Percentiles rank a stretch among this genome's conserved stretches.
These are phyloP conservation scores for Caradrina clavipalpis DNA, from an alignment of 2,888 invertebrate species.

Conservation along the genomic window DNA sequence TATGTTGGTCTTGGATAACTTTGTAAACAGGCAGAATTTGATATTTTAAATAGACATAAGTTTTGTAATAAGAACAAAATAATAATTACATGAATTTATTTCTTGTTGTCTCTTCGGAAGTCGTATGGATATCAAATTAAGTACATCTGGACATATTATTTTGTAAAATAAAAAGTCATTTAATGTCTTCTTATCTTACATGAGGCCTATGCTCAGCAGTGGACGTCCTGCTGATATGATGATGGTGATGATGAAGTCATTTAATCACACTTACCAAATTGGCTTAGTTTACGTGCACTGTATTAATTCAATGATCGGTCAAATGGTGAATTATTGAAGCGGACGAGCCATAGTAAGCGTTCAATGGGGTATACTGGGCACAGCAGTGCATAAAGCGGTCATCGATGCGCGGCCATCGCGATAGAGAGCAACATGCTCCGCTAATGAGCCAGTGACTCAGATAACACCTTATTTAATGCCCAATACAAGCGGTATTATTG, in stretches of 20 bases:
- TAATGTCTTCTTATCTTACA: too few species aligned
- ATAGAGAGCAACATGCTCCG: constrained; percentile 80
- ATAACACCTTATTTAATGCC: constrained; percentile 76
- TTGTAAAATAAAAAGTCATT: neutral
- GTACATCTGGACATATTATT: neutral
- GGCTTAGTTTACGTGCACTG: constrained; percentile 9
- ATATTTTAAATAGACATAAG: too few species aligned
- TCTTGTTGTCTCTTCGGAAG: neutral
- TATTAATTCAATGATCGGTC: constrained; percentile 43
- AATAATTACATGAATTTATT: neutral
- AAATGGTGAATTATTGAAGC: constrained; percentile 52
- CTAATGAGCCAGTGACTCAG: constrained; percentile 84
- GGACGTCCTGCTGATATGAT: too few species aligned
- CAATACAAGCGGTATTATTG: constrained; percentile 36
- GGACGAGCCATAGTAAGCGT: constrained; percentile 36
- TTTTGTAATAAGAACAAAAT: too few species aligned
- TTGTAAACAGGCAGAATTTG: too few species aligned
- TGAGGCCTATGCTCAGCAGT: too few species aligned
- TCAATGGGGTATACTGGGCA: constrained; percentile 48
- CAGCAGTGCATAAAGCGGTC: constrained; percentile 64
- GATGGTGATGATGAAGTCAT: neutral
- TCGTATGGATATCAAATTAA: too few species aligned
- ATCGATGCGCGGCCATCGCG: constrained; percentile 72
- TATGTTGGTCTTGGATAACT: too few species aligned
- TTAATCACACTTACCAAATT: constrained; percentile 3